Conservation (phyloP, 2,888 invertebrate genomes). For the Cryptus armator region DNA sequence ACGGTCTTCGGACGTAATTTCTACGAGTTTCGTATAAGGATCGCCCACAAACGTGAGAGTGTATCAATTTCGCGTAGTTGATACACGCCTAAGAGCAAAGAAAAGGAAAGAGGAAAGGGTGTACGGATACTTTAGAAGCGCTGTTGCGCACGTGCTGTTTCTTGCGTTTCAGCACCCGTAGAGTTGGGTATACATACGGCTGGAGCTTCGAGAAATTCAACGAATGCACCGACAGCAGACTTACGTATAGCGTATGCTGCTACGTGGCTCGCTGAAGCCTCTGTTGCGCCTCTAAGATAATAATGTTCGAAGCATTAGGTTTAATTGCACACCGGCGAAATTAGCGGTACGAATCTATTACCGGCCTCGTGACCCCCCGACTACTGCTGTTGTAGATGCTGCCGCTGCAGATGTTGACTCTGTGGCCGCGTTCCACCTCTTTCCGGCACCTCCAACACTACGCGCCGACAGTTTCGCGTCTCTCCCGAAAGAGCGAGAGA, state of each 20-base stretch:
- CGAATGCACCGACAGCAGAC: constrained; percentile 32
- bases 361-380: constrained; percentile 69
- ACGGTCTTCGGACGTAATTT: neutral
- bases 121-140: neutral
- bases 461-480: constrained; percentile 29
- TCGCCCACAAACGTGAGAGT: neutral
- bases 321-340: constrained; percentile 74
- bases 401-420: constrained; percentile 37
- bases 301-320: constrained; percentile 66
- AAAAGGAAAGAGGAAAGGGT: neutral
- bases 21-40: constrained; percentile 1
- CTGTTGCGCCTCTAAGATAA: constrained; percentile 43
- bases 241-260: constrained; percentile 24
- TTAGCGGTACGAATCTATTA: constrained; percentile 74
- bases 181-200: neutral
- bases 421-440: constrained; percentile 31
- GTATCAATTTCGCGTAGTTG: neutral
- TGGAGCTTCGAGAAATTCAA: constrained; percentile 46
- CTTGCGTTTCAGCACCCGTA: neutral
- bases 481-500: constrained; percentile 2
- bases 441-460: constrained; percentile 39
- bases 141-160: constrained; percentile 14
- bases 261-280: neutral
- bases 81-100: neutral
- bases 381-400: constrained; percentile 16